A percentile compares a stretch with the other conserved stretches of the same genome.
phyloP scores from a whole-genome alignment of 2,888 invertebrate genomes.

The Pristionchus arcanus region DNA sequence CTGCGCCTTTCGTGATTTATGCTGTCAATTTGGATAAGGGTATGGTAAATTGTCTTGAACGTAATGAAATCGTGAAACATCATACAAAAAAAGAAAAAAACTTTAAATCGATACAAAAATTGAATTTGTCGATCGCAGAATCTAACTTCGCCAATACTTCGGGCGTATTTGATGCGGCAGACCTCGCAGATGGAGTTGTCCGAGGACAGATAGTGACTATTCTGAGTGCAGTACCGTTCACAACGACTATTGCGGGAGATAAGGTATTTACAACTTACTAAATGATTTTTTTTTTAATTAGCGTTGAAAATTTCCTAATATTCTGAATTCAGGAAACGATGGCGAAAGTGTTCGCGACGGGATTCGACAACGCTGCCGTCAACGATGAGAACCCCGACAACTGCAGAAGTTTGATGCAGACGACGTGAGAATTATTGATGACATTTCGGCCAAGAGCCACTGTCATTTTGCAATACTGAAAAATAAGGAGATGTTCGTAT shows the following conservation, averaged over 20 bases:
- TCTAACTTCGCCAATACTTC: neutral
- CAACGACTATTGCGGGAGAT: neutral
- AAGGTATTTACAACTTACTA: too few relatives aligned
- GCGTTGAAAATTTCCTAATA: neutral
- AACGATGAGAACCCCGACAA: constrained; percentile 10
- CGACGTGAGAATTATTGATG: too few relatives aligned
- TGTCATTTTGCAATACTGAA: too few relatives aligned
- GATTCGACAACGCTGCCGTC: constrained; percentile 4
- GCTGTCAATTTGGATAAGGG: constrained; percentile 14
- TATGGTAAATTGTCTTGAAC: too few relatives aligned
- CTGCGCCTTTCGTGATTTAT: constrained; percentile 36
- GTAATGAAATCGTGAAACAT: too few relatives aligned
- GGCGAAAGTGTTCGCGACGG: neutral
- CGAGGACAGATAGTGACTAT: neutral
- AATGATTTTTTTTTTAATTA: too few relatives aligned
- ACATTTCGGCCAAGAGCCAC: too few relatives aligned
- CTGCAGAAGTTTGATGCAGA: neutral
- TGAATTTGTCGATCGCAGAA: too few relatives aligned
- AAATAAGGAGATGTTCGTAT: too few relatives aligned
- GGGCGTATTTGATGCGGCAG: neutral
- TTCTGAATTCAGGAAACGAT: neutral
- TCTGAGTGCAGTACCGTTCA: neutral
- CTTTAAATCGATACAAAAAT: too few relatives aligned
- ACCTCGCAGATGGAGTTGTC: neutral
- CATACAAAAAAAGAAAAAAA: too few relatives aligned